Evolutionary conservation across 2,888 invertebrate species (phyloP), one percentile per base, ranked within the genome.

Genomic region (Eupithecia centaureata): DNA sequence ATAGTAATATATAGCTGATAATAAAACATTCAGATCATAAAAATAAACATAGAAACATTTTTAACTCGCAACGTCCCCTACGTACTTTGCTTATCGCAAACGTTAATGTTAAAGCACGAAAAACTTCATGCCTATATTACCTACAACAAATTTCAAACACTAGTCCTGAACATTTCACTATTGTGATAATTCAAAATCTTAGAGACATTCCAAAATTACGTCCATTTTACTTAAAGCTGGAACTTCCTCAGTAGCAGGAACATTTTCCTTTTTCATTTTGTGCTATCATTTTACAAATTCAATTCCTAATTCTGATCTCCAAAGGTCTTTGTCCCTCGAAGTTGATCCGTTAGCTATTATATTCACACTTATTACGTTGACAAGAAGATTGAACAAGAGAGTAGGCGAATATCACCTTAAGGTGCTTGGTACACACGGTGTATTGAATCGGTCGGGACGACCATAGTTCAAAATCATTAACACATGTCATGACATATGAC

Each of bases 251-350:
- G 18, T 56, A 65, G 58, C 60, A 71, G 47, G 58, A 54, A 68
- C 65, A 66, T 70, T 71, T 68, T 28, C 64, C n/a, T n/a, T 57
- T 65, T 47, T 59, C 68, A 63, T 69, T 65, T 67, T 70, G 68
- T 65, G 61, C 71, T 74, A 74, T 74, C 73, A 72, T 73, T 74
- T 74, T 76, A 76, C 75, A 76, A 73, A 75, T 74, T 74, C 74
- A 72, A 73, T 74, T 70, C 71, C 70, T 76, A 74, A 76, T 75
- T 75, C 73, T 69, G 75, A 73, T 74, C 71, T 74, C 60, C 65
- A 71, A 66, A 68, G 68, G 67, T 68, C 65, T 65, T 42, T 18
- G 57, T 62, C 61, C 68, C 70, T 66, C 67, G 68, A 76, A 76
- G 74, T 74, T 72, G 74, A 72, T 76, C 74, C 72, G 56, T 61